Conservation (phyloP, 2,113 vertebrate species). For the Notarius lentiginosus region DNA sequence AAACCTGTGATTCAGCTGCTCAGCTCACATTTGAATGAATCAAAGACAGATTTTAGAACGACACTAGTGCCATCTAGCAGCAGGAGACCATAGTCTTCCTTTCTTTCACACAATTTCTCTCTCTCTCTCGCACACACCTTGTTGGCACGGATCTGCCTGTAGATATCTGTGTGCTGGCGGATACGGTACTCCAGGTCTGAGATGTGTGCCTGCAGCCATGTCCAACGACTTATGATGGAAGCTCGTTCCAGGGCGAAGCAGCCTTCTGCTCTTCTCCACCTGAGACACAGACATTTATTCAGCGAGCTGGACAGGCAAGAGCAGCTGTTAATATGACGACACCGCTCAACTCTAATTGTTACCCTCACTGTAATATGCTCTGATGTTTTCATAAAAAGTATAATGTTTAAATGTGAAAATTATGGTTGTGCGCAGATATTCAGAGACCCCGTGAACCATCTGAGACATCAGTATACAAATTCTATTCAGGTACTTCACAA, state of each 20-base stretch:
- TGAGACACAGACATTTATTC: constrained; percentile 55
- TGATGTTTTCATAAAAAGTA: background rate
- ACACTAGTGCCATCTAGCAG: background rate
- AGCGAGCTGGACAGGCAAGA: background rate
- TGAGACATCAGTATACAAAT: background rate
- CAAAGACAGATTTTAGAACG: background rate
- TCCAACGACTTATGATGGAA: constrained; percentile 97
- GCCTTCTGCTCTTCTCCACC: constrained; percentile 92
- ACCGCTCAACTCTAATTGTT: background rate
- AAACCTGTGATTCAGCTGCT: too few relatives aligned
- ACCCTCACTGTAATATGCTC: background rate
- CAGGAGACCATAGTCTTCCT: background rate
- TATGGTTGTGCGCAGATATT: background rate
- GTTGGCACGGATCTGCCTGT: constrained; percentile 90
- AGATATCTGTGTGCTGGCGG: constrained; percentile 96
- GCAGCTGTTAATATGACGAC: background rate
- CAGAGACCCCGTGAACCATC: background rate
- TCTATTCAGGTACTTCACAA: background rate
- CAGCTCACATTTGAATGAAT: background rate
- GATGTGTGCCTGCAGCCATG: constrained; percentile 98
- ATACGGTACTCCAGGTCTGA: constrained; percentile 98
- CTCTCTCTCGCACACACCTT: constrained; percentile 79
- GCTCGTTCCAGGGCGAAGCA: constrained; percentile 92
- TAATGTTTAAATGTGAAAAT: background rate
- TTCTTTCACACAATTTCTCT: background rate